Percentiles rank a stretch among this genome's conserved stretches.
Evolutionary conservation across 2,888 invertebrate genomes (phyloP).

Genomic region (Stenodema calcarata): DNA sequence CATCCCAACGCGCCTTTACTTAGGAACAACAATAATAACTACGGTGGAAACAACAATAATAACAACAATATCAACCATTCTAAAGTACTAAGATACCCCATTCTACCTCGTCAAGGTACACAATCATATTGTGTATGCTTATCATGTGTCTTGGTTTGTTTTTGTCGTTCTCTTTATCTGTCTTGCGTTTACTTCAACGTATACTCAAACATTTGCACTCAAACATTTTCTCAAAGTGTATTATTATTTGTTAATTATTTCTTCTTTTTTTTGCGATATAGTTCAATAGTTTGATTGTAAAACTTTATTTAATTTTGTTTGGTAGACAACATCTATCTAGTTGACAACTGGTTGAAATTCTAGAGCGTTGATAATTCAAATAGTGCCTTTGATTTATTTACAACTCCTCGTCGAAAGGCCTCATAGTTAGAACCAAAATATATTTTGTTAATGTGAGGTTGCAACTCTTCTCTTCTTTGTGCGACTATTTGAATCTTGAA

Average conservation of each 20-base stretch:
- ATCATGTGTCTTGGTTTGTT: conserved; percentile 39
- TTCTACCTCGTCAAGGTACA: conserved; percentile 57
- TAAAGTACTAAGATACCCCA: conserved; percentile 57
- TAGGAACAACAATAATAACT: conserved; percentile 63
- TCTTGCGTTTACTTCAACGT: conserved; percentile 11
- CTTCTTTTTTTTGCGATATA: not conserved
- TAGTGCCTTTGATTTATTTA: not conserved
- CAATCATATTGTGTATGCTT: conserved; percentile 42
- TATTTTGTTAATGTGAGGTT: not conserved
- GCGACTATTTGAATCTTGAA: not conserved
- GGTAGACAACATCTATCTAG: not conserved
- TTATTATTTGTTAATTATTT: not conserved
- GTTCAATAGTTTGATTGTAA: not conserved
- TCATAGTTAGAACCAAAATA: not conserved
- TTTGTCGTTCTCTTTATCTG: conserved; percentile 29
- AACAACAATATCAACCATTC: conserved; percentile 62
- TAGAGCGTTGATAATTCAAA: not conserved
- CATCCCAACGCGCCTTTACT: conserved; percentile 67
- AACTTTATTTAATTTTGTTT: not conserved
- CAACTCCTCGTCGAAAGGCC: not conserved
- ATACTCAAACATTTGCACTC: not conserved
- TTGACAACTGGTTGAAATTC: not conserved
- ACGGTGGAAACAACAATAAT: conserved; percentile 64
- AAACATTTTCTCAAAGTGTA: not conserved
- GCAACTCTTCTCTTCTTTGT: not conserved